Conservation (phyloP, 2,797 vertebrate species). For the Rhabdomys pumilio region DNA sequence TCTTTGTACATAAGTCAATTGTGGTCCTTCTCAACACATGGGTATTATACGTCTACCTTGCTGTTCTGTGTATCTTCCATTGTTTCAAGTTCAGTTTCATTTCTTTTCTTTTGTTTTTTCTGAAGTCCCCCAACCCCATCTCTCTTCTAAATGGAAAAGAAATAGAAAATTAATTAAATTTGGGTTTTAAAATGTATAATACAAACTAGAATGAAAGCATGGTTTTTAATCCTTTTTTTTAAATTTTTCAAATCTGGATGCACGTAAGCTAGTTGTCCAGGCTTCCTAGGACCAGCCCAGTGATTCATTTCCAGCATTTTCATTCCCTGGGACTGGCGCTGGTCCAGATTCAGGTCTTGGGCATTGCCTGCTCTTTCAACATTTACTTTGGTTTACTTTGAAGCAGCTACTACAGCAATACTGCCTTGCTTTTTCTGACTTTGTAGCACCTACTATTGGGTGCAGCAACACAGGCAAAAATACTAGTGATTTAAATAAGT, state of each 20-base stretch:
- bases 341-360: background rate
- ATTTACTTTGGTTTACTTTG: background rate
- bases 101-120: constrained; percentile 21
- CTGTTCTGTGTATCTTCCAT: background rate
- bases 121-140: background rate
- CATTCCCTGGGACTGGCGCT: background rate
- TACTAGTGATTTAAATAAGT: background rate
- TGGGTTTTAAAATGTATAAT: constrained; percentile 19
- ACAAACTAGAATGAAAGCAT: constrained; percentile 11
- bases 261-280: background rate
- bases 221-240: background rate
- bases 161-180: constrained; percentile 5
- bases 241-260: background rate
- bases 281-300: background rate
- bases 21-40: background rate
- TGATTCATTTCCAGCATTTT: background rate
- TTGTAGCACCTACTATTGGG: background rate
- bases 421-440: background rate
- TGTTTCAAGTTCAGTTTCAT: background rate
- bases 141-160: background rate
- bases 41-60: background rate
- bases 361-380: background rate
- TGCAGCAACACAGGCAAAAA: background rate
- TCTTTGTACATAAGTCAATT: background rate
- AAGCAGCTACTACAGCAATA: background rate